Percentiles rank a stretch among this genome's conserved stretches.
Conservation (phyloP, 1,140 invertebrate genomes). For the Drosophila subobscura region DNA sequence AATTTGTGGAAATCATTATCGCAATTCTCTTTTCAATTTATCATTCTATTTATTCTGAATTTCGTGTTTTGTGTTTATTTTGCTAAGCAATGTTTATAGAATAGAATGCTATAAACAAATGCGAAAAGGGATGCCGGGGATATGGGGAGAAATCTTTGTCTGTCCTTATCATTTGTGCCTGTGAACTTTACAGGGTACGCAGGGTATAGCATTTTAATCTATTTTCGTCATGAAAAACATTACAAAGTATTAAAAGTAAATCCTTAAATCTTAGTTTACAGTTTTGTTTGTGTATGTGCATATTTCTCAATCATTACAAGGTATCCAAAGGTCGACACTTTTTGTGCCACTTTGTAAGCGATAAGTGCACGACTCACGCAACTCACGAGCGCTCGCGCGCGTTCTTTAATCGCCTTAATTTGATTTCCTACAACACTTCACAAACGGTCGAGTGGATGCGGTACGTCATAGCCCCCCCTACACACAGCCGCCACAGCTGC, state of each 20-base stretch:
- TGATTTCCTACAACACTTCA: constrained; percentile 75
- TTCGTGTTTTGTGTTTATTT: constrained; percentile 39
- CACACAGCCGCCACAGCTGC: background rate
- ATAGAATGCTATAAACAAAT: too few relatives aligned
- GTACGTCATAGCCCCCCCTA: constrained; percentile 37
- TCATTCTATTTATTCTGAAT: constrained; percentile 45
- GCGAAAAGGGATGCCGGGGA: too few relatives aligned
- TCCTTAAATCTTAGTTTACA: too few relatives aligned
- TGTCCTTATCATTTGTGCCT: too few relatives aligned
- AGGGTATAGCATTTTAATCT: too few relatives aligned
- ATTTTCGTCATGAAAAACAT: too few relatives aligned
- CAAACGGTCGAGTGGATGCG: constrained; percentile 46
- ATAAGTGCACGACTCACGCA: constrained; percentile 21
- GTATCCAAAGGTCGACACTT: background rate
- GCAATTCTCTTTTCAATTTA: constrained; percentile 37
- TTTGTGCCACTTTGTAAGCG: background rate
- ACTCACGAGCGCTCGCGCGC: constrained; percentile 36
- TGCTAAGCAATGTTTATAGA: constrained; percentile 14
- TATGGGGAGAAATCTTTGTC: too few relatives aligned
- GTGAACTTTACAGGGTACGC: too few relatives aligned
- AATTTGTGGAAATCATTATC: constrained; percentile 12
- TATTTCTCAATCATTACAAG: background rate
- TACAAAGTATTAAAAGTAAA: too few relatives aligned
- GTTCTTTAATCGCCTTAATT: constrained; percentile 67
- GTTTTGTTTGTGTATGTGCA: too few relatives aligned